Percentiles rank a stretch among this genome's conserved stretches.
Evolutionary conservation across 2,113 vertebrate species (phyloP).

Genomic region (Rattus rattus): DNA sequence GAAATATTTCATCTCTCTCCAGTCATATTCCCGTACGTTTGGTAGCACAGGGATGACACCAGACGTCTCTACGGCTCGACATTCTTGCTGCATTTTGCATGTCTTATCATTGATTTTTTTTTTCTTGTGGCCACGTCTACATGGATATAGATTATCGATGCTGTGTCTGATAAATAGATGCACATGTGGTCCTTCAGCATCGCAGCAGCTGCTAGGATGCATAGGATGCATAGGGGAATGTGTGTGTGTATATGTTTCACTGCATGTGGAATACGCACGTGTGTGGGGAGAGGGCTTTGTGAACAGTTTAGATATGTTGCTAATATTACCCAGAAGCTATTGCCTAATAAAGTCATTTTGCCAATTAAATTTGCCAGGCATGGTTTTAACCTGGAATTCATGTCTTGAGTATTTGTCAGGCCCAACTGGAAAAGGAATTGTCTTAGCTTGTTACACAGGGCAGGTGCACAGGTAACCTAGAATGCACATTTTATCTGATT

Average conservation of each 20-base stretch:
- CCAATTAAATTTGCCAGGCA: slow-evolving; percentile 18
- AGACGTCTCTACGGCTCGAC: slow-evolving; percentile 83
- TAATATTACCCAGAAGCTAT: background rate
- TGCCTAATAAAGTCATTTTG: slow-evolving; percentile 13
- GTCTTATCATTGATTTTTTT: slow-evolving; percentile 66
- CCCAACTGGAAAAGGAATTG: slow-evolving; percentile 45
- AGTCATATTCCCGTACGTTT: slow-evolving; percentile 93
- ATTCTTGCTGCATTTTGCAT: slow-evolving; percentile 74
- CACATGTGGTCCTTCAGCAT: slow-evolving; percentile 25
- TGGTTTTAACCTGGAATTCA: slow-evolving; percentile 46
- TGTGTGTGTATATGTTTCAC: background rate
- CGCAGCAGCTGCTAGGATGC: background rate
- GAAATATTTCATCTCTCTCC: slow-evolving; percentile 97
- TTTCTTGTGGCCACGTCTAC: background rate
- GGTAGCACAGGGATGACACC: slow-evolving; percentile 88
- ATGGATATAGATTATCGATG: background rate
- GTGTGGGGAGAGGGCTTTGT: background rate
- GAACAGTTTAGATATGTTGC: background rate
- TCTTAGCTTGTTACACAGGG: background rate
- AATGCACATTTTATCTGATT: slow-evolving; percentile 44
- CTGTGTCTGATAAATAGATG: background rate
- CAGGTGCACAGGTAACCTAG: slow-evolving; percentile 59
- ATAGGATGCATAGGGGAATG: background rate
- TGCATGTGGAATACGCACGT: background rate
- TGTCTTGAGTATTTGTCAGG: slow-evolving; percentile 47